Evolutionary conservation across 2,888 invertebrate species (phyloP), one percentile per base, ranked within the genome.

Genomic region (Monopis laevigella): DNA sequence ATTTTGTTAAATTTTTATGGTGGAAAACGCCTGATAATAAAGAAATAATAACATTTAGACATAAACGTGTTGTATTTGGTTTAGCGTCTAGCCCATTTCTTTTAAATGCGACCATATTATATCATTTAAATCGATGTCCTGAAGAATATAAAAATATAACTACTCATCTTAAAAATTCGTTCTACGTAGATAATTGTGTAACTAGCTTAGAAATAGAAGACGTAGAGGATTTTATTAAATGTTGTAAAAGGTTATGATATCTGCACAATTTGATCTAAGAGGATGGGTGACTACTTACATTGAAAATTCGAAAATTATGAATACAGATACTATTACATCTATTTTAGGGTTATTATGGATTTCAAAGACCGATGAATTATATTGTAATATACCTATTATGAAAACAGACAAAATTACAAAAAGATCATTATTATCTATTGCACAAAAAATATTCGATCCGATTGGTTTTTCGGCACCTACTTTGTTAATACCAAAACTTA

Each of bases 361-460:
- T 32, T 13, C 16, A 12, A 32, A 32, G 5, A 32, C 14, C 7
- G 32, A 32, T 32, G 13, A 32, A 32, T 14, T 32, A 32, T 32
- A 32, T 32, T 32, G 32, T 32, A 32, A 32, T 16, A 32, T 28
- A 28, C 28, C 28, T 28, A 11, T 28, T n/a, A 28, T 32, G 4
- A 32, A 32, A 6, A 13, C 32, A 13, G n/a, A 18, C 2, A 17
- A 17, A 4, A 18, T 14, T 7, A 12, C 35, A 6, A 35, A 35
- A 35, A 35, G 35, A 24, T 10, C 6, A 3, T 5, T 32, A 12
- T 10, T 32, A 10, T 12, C 12, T 5, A 13, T 17, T 16, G 10
- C 14, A 8, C 32, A 32, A 5, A 32, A 32, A 32, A 32, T 32
- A 32, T 32, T 12, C 10, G 32, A 32, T 10, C 6, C 32, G 3